phyloP scores from a whole-genome alignment of 2,113 vertebrate genomes.

The Gallinago jamesoni region DNA sequence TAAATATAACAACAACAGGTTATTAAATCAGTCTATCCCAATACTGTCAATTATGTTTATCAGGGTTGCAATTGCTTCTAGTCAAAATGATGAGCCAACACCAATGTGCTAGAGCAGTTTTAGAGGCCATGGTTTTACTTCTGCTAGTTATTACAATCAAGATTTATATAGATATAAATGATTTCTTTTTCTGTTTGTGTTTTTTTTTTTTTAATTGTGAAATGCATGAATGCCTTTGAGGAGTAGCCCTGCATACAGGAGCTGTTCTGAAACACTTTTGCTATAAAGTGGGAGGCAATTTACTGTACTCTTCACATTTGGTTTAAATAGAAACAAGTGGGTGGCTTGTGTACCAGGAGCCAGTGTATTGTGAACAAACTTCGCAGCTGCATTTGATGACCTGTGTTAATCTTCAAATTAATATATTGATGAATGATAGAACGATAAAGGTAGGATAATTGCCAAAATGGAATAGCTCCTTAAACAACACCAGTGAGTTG shows the following conservation, averaged over 20 bases:
- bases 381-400: slow-evolving; percentile 44
- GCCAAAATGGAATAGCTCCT: not conserved
- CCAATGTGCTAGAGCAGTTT: not conserved
- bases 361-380: slow-evolving; percentile 52
- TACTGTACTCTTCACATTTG: slow-evolving; percentile 54
- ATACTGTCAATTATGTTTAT: not conserved
- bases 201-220: not conserved
- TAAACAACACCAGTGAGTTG: not conserved
- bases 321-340: slow-evolving; percentile 67
- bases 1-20: not conserved
- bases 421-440: not conserved
- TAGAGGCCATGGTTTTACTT: not conserved
- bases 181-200: not conserved
- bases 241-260: slow-evolving; percentile 20
- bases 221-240: not conserved
- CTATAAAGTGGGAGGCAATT: slow-evolving; percentile 64
- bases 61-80: not conserved
- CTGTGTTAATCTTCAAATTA: not conserved
- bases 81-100: not conserved
- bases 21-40: not conserved
- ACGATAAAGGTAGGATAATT: not conserved
- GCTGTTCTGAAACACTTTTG: slow-evolving; percentile 40
- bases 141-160: not conserved
- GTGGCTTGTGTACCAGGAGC: slow-evolving; percentile 58
- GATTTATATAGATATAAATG: not conserved